Conservation (phyloP, 1,140 invertebrate genomes). For the Acromyrmex charruanus region DNA sequence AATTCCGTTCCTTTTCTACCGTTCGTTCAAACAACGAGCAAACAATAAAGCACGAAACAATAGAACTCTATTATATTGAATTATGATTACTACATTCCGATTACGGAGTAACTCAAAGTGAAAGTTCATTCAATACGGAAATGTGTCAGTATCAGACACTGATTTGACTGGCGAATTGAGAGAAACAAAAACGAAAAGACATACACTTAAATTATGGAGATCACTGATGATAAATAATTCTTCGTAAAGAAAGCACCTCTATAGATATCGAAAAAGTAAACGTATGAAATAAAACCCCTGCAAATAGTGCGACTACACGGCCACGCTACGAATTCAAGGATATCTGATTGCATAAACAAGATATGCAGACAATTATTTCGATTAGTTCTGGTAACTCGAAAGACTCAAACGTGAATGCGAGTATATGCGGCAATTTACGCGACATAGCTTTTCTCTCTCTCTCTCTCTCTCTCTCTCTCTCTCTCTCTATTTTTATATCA, state of each 20-base stretch:
- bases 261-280: not conserved
- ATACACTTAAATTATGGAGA: not conserved
- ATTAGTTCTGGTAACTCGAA: conserved; percentile 30
- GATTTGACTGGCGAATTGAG: not conserved
- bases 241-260: not conserved
- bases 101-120: not conserved
- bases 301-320: not conserved
- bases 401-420: conserved; percentile 20
- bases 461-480: not conserved
- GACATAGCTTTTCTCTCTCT: not conserved
- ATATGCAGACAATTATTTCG: conserved; percentile 28
- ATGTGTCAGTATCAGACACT: conserved; percentile 10
- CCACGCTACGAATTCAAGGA: not conserved
- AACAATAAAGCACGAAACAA: conserved; percentile 10
- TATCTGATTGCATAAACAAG: not conserved
- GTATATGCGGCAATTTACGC: conserved; percentile 37
- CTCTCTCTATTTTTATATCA: not conserved
- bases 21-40: not conserved
- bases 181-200: conserved; percentile 41
- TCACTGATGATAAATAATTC: not conserved
- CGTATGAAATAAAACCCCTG: not conserved
- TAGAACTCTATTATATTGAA: not conserved
- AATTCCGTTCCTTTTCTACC: not conserved
- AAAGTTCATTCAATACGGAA: conserved; percentile 64
- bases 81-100: not conserved